These are phyloP conservation scores for Decapterus maruadsi DNA, from an alignment of 2,797 vertebrate species.

Conservation along the genomic window DNA sequence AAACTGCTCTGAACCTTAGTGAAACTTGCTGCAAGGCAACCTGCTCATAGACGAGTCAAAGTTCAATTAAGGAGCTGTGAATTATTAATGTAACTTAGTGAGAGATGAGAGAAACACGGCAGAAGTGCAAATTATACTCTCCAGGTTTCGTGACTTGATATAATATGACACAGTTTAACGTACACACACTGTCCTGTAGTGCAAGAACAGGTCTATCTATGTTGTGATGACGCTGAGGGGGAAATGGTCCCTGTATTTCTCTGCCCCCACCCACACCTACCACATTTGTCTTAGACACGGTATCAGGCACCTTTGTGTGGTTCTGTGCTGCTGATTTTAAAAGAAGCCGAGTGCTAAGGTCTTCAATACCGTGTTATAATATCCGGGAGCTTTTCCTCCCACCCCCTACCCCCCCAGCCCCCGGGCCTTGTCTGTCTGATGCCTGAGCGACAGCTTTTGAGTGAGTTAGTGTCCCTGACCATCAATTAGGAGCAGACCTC, in stretches of 20 bases:
- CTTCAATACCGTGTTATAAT: not conserved
- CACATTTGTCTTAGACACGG: not conserved
- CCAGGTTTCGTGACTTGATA: not conserved
- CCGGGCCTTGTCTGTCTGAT: conserved; percentile 61
- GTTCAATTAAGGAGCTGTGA: not conserved
- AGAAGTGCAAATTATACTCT: not conserved
- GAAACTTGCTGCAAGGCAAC: not conserved
- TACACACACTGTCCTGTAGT: not conserved
- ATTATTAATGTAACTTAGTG: not conserved
- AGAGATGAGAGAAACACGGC: not conserved
- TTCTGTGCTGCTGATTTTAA: conserved; percentile 12
- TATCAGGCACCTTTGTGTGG: not conserved
- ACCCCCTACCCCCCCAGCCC: not conserved
- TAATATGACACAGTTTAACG: not conserved
- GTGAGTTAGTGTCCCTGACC: conserved; percentile 83
- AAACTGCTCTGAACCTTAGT: too few species aligned
- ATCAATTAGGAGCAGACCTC: conserved; percentile 87
- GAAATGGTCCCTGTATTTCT: not conserved
- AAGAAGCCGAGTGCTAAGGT: not conserved
- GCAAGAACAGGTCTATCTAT: not conserved
- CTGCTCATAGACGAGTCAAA: not conserved
- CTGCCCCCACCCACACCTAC: not conserved
- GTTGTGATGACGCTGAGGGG: not conserved
- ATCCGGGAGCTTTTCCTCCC: conserved; percentile 2
- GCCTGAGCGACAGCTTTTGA: conserved; percentile 82